These are phyloP conservation scores for Hirundo rustica DNA, from an alignment of 2,797 vertebrate genomes.

Conservation along the genomic window DNA sequence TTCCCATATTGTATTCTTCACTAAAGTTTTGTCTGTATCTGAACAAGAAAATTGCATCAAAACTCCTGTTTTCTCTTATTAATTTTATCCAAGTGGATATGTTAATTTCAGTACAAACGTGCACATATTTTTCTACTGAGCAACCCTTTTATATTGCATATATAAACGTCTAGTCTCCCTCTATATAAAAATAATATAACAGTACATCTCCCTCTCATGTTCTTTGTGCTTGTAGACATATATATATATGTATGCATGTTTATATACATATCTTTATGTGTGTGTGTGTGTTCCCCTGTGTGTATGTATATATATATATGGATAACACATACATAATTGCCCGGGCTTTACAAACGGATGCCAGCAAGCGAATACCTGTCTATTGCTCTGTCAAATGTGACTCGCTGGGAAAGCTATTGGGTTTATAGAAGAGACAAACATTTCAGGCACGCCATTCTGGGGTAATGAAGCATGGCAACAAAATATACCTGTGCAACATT, in stretches of 20 bases:
- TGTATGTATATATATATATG: background rate
- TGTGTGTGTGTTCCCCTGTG: background rate
- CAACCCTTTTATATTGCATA: background rate
- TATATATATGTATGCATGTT: background rate
- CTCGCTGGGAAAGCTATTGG: constrained; percentile 76
- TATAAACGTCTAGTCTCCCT: background rate
- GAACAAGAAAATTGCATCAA: background rate
- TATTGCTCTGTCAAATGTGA: constrained; percentile 81
- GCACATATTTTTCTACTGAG: background rate
- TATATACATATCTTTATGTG: background rate
- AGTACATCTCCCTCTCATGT: background rate
- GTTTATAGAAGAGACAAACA: constrained; percentile 93
- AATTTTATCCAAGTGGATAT: background rate
- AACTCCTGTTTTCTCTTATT: background rate
- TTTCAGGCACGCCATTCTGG: constrained; percentile 95
- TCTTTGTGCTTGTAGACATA: background rate
- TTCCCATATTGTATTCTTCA: background rate
- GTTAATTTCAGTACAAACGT: background rate
- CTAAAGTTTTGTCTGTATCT: background rate
- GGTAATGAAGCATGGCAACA: constrained; percentile 98
- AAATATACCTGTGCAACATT: constrained; percentile 98
- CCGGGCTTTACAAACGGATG: constrained; percentile 70
- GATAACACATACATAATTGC: constrained; percentile 65
- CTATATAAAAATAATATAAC: background rate
- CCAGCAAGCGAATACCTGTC: constrained; percentile 71